Conservation (phyloP, 2,113 vertebrate species). For the Panurus biarmicus region DNA sequence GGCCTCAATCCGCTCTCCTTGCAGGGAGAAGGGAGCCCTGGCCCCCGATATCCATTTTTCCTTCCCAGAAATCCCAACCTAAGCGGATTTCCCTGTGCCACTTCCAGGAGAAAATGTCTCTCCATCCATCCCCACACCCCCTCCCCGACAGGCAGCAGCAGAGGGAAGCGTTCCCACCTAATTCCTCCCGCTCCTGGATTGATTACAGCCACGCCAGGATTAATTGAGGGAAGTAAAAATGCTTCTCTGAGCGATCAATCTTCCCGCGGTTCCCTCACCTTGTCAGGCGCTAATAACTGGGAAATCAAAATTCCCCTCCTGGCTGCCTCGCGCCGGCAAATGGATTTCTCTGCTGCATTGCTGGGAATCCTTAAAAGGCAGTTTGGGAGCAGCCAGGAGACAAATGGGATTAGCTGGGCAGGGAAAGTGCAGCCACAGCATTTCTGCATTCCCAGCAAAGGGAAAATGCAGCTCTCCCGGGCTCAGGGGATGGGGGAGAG, state of each 20-base stretch:
- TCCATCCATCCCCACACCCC: slow-evolving; percentile 6
- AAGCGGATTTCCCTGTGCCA: background rate
- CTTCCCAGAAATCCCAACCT: background rate
- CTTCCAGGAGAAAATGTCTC: background rate
- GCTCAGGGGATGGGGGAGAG: background rate
- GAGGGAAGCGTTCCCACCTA: slow-evolving; percentile 19
- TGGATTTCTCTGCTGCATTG: slow-evolving; percentile 41
- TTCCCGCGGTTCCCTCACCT: slow-evolving; percentile 37
- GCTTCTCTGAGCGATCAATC: slow-evolving; percentile 55
- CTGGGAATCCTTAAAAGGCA: slow-evolving; percentile 31
- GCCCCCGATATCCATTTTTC: background rate
- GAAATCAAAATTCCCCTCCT: slow-evolving; percentile 38
- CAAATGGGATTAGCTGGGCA: slow-evolving; percentile 38
- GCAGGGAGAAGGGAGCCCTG: background rate
- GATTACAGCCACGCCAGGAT: slow-evolving; percentile 56
- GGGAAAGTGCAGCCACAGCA: background rate
- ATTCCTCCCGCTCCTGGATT: slow-evolving; percentile 49
- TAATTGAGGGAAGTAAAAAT: slow-evolving; percentile 62
- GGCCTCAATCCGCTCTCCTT: background rate
- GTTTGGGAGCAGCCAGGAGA: slow-evolving; percentile 31
- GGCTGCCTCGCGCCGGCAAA: background rate
- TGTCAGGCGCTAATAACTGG: slow-evolving; percentile 44
- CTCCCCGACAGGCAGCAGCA: background rate
- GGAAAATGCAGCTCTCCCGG: rapidly evolving
- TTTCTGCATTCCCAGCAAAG: background rate